A percentile compares a stretch with the other conserved stretches of the same genome.
Evolutionary conservation across 2,113 vertebrate species (phyloP).

Genomic region (Chloropsis cyanopogon): DNA sequence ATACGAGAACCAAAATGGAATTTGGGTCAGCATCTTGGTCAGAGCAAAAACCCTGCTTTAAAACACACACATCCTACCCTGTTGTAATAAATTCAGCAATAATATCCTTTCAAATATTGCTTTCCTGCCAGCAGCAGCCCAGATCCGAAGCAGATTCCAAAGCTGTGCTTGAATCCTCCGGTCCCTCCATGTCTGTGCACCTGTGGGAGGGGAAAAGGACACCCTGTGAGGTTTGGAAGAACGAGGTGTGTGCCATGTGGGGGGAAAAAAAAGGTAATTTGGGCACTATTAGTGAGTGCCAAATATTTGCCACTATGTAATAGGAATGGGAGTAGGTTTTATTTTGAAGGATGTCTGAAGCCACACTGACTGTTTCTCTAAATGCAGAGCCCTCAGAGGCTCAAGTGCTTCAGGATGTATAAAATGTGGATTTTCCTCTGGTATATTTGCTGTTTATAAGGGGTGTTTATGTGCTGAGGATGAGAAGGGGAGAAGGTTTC

Average conservation of each 20-base stretch:
- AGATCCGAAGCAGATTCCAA: neutral
- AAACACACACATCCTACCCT: neutral
- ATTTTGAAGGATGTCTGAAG: conserved; percentile 27
- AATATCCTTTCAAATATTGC: neutral
- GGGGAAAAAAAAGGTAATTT: neutral
- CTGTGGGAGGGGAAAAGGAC: neutral
- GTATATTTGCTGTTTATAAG: conserved; percentile 55
- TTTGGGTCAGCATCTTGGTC: neutral
- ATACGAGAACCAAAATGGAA: neutral
- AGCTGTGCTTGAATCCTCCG: neutral
- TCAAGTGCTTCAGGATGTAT: conserved; percentile 56
- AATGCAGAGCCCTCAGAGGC: conserved; percentile 29
- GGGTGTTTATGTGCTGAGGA: conserved; percentile 46
- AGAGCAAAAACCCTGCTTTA: neutral
- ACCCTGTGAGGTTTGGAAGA: neutral
- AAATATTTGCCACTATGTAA: conserved; percentile 4
- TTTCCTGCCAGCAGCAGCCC: neutral
- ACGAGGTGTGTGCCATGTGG: neutral
- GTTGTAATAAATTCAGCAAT: neutral
- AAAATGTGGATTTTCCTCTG: conserved; percentile 60
- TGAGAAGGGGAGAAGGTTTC: conserved; percentile 35
- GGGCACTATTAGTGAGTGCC: neutral
- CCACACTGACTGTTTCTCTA: neutral
- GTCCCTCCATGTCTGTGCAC: neutral
- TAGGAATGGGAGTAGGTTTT: neutral